Base-by-base conservation (phyloP, 2,888 invertebrate genomes). In the Chamaedrilus cognettii region DNA sequence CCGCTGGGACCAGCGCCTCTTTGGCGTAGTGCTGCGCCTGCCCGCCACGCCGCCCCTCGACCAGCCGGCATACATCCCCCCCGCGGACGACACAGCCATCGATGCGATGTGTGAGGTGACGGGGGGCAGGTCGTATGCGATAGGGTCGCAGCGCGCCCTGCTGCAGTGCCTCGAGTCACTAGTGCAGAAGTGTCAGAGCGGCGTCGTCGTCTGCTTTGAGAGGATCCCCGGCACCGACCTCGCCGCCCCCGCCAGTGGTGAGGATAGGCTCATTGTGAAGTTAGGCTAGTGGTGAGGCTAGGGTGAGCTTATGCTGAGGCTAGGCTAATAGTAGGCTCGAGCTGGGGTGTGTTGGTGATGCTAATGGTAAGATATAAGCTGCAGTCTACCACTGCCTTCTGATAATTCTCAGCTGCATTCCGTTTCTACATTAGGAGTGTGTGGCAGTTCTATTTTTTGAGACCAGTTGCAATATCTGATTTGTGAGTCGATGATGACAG, bases 51-150 rank as follows among this genome's bases (percentile, higher is more conserved):
- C 94, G 2, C 79, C 80, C 11, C 91, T 92, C 1, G 76, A 72
- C 68, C 75, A 90, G 59, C 93, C 93, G 78, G 70, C 70, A 7
- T 83, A 77, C 70, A 87, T 93, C 66, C 96, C 97, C 42, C 93
- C 96, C 11, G 94, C 94, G 65, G 97, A 98, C 81, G 89, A 91
- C 63, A 95, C 96, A 49, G 94, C 96, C 0, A 93, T 98, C 74
- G 96, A 98, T 84, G 92, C 93, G 5, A 96, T 99, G 95, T 98
- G 98, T 85, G 96, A 97, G 87, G 96, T 96, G 28, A 99, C 98
- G 19, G 98, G 98, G 79, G 98, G 92, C 90, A 90, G 97, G 58
- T 97, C 97, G 0, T 98, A 97, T 85, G 91, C 92, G 77, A 93
- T 98, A 70, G 93, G 94, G 33, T 94, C 95, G 0, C 96, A 97